Evolutionary conservation across 1,140 invertebrate species (phyloP), one percentile per base, ranked within the genome.

Genomic region (Maniola jurtina): DNA sequence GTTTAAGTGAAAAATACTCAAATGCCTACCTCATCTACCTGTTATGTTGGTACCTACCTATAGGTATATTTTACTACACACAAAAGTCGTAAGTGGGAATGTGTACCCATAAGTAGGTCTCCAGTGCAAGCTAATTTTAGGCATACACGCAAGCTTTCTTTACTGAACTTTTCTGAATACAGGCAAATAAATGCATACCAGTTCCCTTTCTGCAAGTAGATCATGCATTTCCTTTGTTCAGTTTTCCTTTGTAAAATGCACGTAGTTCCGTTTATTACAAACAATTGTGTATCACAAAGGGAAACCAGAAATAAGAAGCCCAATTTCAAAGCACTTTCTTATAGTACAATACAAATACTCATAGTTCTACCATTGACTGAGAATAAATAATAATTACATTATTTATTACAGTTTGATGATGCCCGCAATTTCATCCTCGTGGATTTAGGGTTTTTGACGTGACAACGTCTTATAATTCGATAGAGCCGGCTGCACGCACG

Each of bases 181-280:
- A 47, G 40, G 58, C 59, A 56, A 66, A 66, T 61, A 67, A 61
- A 67, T 61, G 59, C 55, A 60, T 66, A 8, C 61, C 61, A 52
- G 61, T 55, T 40, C 36, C 59, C 40, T 58, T 66, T 66, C 64
- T 67, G 42, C 9, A 45, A 45, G 42, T 45, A 67, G 59, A 50
- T 61, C 65, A 67, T 61, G 33, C 59, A 40, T 61, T 61, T 38
- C 65, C 60, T 61, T 61, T 61, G 59, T 67, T 38, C 60, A 25
- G 52, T 9, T 48, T 57, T 67, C 38, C 65, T 67, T 61, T 67
- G 65, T 66, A 56, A 48, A 66, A 48, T 62, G 65, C 65, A 67
- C 59, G 40, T 67, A 56, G 65, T 58, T 55, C 59, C 64, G 40
- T 66, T 67, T 67, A 67, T 56, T 61, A 67, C 54, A 42, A 61